Evolutionary conservation across 2,797 vertebrate species (phyloP).

Genomic region (Tangara arthus): DNA sequence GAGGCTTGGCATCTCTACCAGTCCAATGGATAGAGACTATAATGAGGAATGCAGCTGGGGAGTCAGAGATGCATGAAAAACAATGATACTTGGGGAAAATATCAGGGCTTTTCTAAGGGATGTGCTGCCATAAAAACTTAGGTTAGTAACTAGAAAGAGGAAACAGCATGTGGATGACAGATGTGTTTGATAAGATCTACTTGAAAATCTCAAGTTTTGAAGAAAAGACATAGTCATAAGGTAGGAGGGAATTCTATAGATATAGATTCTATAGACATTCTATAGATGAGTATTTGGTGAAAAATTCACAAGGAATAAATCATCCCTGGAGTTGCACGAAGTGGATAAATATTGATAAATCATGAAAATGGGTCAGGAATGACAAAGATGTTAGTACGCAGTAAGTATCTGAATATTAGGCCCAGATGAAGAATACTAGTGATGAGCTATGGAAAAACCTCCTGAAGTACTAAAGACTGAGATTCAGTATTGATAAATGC

Average conservation of each 20-base stretch:
- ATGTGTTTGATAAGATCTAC: background rate
- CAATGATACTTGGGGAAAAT: fast-evolving
- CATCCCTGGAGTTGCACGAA: background rate
- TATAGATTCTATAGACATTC: background rate
- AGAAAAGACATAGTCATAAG: background rate
- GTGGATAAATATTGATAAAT: background rate
- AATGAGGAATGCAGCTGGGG: background rate
- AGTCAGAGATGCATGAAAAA: background rate
- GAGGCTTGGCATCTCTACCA: background rate
- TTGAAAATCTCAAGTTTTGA: background rate
- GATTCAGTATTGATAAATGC: background rate
- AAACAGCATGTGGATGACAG: background rate
- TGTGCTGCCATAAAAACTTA: background rate
- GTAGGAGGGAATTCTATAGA: background rate
- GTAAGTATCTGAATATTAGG: background rate
- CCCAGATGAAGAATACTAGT: background rate
- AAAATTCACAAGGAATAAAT: background rate
- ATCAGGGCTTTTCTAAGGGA: background rate
- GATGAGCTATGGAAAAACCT: background rate
- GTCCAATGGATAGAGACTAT: background rate
- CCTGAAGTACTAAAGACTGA: background rate
- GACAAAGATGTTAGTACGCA: background rate
- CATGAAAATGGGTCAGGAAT: background rate
- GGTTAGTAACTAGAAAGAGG: background rate
- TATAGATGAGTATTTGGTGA: background rate